Evolutionary conservation across 1,140 invertebrate species (phyloP), one percentile per base, ranked within the genome.

Genomic region (Drosophila serrata): DNA sequence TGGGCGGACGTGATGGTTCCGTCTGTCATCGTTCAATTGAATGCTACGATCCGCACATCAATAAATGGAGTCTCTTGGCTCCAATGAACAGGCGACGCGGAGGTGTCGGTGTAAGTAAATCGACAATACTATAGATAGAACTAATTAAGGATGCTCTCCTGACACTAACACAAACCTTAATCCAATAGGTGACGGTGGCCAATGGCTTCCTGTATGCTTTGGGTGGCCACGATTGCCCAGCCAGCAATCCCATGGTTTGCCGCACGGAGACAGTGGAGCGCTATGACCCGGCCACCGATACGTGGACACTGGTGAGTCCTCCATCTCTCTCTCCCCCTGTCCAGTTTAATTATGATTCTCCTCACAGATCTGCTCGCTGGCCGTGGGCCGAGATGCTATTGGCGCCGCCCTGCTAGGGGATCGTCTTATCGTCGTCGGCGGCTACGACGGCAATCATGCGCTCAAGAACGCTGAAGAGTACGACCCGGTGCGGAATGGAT

Each of bases 381-480:
- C 95, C 31, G 95, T 97, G 77, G 96, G 97, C 45, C 93, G 98
- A 53, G 98, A 99, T 94, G 97, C 97, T 4, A 97, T 99, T 49
- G 98, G 98, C 22, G 97, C 98, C 49, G 97, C 97, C 81, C 94
- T 98, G 19, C 94, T 99, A 1, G 98, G 98, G 57, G 97, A 99
- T 92, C 94, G 95, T 74, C 94, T 99, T 15, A 95, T 98, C 79
- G 97, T 97, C 40, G 97, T 98, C 31, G 98, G 98, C 31, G 98
- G 98, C 0, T 99, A 99, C 93, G 98, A 99, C 94, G 98, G 98
- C n/a, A 96, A 97, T 85, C 95, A 96, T 68, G 99, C 98, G 93
- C 93, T 99, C 3, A 97, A 96, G 84, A 95, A 96, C 61, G 98
- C 99, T 19, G 98, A 99, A 94, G 95, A 97, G 78, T 99, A 99